Evolutionary conservation across 2,113 vertebrate genomes (phyloP).

Genomic region (Uropsilus gracilis): DNA sequence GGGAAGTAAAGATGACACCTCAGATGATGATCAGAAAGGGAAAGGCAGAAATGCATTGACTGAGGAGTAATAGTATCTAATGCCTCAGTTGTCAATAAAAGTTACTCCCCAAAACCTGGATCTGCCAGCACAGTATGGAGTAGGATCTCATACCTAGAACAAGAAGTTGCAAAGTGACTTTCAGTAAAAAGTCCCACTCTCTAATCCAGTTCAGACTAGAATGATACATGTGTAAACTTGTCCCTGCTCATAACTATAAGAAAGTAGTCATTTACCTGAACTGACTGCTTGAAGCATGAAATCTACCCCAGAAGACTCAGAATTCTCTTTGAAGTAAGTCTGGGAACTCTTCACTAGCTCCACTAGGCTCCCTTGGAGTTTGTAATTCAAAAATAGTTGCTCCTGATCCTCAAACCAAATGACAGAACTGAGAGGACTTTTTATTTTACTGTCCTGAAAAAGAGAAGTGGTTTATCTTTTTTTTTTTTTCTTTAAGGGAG

Average conservation of each 20-base stretch:
- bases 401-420: conserved; percentile 37
- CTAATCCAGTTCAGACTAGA: background rate
- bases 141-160: background rate
- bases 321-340: background rate
- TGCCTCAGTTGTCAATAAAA: background rate
- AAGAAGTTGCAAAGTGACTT: background rate
- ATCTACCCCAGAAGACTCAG: background rate
- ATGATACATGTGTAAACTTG: background rate
- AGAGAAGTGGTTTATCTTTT: background rate
- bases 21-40: conserved; percentile 15
- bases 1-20: background rate
- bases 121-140: too few relatives aligned
- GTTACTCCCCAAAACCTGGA: background rate
- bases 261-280: background rate
- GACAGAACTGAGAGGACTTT: background rate
- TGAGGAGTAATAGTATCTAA: background rate
- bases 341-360: background rate
- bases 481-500: background rate
- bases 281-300: background rate
- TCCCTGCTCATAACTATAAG: background rate
- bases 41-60: background rate
- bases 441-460: background rate
- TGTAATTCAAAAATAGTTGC: conserved; percentile 7
- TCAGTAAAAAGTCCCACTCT: background rate
- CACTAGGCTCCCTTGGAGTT: background rate